Conservation (phyloP, 2,113 vertebrate species). For the Halcyon malimbica region DNA sequence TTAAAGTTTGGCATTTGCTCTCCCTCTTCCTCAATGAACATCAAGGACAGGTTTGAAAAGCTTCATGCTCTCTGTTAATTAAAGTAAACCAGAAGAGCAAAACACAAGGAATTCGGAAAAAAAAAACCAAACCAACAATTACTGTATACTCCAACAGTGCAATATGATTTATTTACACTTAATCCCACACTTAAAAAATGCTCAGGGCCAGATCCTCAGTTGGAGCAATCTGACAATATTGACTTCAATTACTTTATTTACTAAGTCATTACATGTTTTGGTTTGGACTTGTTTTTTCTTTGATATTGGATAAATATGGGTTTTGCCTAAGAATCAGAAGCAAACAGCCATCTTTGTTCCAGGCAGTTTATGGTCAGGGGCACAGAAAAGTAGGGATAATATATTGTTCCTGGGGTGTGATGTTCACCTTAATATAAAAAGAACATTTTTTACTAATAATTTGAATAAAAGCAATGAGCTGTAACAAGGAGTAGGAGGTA, state of each 20-base stretch:
- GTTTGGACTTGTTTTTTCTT: not conserved
- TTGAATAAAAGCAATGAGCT: not conserved
- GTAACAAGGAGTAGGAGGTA: not conserved
- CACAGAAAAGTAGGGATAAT: not conserved
- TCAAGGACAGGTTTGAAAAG: constrained; percentile 19
- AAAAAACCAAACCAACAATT: constrained; percentile 45
- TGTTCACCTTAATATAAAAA: not conserved
- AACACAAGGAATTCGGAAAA: constrained; percentile 35
- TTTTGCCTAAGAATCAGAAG: not conserved
- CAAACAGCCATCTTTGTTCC: not conserved
- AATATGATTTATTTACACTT: constrained; percentile 14
- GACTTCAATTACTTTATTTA: not conserved
- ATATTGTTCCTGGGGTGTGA: not conserved
- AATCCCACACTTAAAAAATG: not conserved
- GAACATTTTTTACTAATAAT: not conserved
- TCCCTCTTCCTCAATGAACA: constrained; percentile 7
- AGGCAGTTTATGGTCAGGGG: not conserved
- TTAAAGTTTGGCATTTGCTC: constrained; percentile 39
- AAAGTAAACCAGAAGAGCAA: constrained; percentile 14
- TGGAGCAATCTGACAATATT: not conserved
- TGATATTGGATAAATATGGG: not conserved
- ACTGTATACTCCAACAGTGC: not conserved
- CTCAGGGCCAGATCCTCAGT: not conserved
- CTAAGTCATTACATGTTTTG: not conserved
- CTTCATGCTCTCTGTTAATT: constrained; percentile 56